These are phyloP conservation scores for Pipra filicauda DNA, from an alignment of 2,113 vertebrate genomes.

Conservation along the genomic window DNA sequence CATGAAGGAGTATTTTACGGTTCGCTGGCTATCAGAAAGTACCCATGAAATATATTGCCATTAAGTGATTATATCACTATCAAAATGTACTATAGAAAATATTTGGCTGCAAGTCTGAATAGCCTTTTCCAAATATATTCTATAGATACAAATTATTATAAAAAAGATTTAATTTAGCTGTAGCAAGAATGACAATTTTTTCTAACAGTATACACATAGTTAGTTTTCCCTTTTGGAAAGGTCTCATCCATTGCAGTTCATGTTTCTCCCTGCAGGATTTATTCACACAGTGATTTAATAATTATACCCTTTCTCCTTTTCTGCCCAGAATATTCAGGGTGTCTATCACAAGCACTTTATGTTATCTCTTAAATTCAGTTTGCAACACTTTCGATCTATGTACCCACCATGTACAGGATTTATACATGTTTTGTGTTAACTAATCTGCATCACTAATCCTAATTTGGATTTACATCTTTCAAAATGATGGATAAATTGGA, in stretches of 20 bases:
- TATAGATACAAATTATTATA: neutral
- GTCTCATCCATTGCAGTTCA: neutral
- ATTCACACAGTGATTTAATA: neutral
- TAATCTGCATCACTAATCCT: constrained; percentile 49
- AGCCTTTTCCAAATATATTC: constrained; percentile 5
- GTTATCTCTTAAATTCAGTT: constrained; percentile 29
- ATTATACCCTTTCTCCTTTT: neutral
- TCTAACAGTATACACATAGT: neutral
- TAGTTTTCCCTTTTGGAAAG: neutral
- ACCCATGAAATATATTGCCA: neutral
- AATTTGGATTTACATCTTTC: constrained; percentile 56
- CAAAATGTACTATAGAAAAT: neutral
- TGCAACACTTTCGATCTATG: neutral
- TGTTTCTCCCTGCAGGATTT: neutral
- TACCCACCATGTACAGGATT: neutral
- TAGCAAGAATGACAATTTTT: neutral
- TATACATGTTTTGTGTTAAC: neutral
- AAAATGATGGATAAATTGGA: constrained; percentile 9
- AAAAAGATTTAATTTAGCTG: constrained; percentile 3
- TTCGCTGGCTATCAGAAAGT: neutral
- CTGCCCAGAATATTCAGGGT: neutral
- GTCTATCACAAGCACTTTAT: neutral
- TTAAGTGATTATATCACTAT: neutral
- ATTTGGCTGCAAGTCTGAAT: constrained; percentile 1
- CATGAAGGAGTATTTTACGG: neutral